These are phyloP conservation scores for Tyto alba DNA, from an alignment of 2,113 vertebrate species.

Conservation along the genomic window DNA sequence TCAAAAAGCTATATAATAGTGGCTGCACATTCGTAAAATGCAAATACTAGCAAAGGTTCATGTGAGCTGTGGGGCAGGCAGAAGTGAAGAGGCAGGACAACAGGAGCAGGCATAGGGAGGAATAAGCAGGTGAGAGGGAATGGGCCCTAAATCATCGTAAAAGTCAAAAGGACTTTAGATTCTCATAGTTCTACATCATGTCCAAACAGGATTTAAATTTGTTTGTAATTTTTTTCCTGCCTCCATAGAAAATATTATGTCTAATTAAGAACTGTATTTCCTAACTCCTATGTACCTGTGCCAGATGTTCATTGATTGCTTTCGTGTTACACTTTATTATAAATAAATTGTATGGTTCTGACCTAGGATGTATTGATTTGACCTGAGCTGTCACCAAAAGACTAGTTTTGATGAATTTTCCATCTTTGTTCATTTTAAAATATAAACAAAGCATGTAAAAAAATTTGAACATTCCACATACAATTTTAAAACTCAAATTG, in stretches of 20 bases:
- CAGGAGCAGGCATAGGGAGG: background rate
- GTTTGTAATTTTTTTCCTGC: background rate
- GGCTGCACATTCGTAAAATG: background rate
- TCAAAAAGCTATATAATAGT: background rate
- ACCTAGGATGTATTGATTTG: background rate
- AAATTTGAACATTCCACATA: background rate
- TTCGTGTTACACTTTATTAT: background rate
- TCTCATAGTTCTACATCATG: background rate
- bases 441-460: background rate
- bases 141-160: background rate
- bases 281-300: background rate
- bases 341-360: background rate
- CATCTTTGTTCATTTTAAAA: background rate
- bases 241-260: background rate
- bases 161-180: background rate
- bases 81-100: background rate
- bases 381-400: background rate
- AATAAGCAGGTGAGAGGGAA: background rate
- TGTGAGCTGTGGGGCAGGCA: background rate
- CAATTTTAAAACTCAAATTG: background rate
- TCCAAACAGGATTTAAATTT: background rate
- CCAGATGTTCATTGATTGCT: background rate
- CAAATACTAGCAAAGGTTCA: background rate
- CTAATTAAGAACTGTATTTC: background rate
- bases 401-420: background rate